Conservation (phyloP, 2,888 invertebrate species). For the Drosophila maculinotata region DNA sequence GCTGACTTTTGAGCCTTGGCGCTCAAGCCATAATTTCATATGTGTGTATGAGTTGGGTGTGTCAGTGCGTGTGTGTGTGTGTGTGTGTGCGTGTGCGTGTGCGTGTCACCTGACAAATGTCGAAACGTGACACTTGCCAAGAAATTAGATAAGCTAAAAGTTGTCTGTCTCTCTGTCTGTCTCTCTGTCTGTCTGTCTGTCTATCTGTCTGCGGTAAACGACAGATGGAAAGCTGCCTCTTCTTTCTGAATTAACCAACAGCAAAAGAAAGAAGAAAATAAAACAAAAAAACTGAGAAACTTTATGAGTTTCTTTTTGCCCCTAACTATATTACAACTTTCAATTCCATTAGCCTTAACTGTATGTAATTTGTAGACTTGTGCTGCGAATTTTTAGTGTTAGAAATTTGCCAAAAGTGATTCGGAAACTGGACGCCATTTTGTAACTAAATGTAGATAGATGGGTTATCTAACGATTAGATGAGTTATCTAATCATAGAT, state of each 20-base stretch:
- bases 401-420: too few species aligned
- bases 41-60: constrained; percentile 4
- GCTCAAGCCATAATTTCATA: constrained; percentile 65
- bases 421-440: too few species aligned
- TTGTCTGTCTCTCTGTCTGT: constrained; percentile 37
- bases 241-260: neutral
- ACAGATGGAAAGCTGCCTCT: constrained; percentile 31
- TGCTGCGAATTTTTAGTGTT: too few species aligned
- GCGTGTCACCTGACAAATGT: constrained; percentile 76
- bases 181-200: neutral
- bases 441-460: too few species aligned
- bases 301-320: neutral
- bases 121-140: constrained; percentile 81
- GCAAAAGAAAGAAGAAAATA: too few species aligned
- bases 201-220: constrained; percentile 1
- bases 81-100: constrained; percentile 25
- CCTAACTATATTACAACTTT: constrained; percentile 1
- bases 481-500: too few species aligned
- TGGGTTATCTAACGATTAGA: too few species aligned
- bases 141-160: constrained; percentile 79
- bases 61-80: constrained; percentile 9
- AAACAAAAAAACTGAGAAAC: constrained; percentile 1
- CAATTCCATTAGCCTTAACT: constrained; percentile 16
- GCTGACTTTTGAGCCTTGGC: constrained; percentile 75
- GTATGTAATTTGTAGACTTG: neutral